Base-by-base conservation (phyloP, 1,140 invertebrate species). In the Hylaeus anthracinus region DNA sequence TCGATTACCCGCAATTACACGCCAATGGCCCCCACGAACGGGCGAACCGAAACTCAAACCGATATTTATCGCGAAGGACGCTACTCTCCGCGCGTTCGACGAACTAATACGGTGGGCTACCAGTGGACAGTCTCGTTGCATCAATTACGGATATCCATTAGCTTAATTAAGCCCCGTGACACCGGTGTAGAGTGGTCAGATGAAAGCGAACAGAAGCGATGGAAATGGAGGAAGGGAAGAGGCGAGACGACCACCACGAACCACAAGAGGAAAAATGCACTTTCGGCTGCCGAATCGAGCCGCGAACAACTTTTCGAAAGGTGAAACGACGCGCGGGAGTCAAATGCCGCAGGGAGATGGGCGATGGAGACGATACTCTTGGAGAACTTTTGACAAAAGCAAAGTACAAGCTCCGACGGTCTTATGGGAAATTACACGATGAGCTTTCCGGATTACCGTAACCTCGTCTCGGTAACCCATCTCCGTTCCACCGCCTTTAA, bases 371-470 rank as follows among this genome's bases (percentile, higher is more conserved):
- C 63, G 65, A 74, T 65, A 82, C 71, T 55, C 60, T 66, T 3
- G 37, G 39, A 82, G 65, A 86, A 86, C 76, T 83, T 86, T 77
- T 41, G 76, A 79, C 76, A 73, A 83, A 85, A 77, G 84, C 67
- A 48, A 79, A 72, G 70, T 71, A 83, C 76, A 72, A 84, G 85
- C 37, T 41, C 45, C 12, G 53, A 15, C 12, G 74, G 90, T 89
- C 90, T 90, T 90, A 86, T 89, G 90, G 89, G 90, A 90, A 90
- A 90, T 90, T 90, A 90, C 85, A 86, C 82, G 87, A 90, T 86
- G 88, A 90, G 87, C 87, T 88, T 78, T 86, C 71, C 63, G 83
- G 84, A 87, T 88, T 89, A 86, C 83, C 51, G 64, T 81, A 82
- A 84, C 84, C 83, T 85, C 81, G 66, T 77, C 56, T 61, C 15